phyloP scores from a whole-genome alignment of 2,888 invertebrate species.

The Ormyrus thymus region DNA sequence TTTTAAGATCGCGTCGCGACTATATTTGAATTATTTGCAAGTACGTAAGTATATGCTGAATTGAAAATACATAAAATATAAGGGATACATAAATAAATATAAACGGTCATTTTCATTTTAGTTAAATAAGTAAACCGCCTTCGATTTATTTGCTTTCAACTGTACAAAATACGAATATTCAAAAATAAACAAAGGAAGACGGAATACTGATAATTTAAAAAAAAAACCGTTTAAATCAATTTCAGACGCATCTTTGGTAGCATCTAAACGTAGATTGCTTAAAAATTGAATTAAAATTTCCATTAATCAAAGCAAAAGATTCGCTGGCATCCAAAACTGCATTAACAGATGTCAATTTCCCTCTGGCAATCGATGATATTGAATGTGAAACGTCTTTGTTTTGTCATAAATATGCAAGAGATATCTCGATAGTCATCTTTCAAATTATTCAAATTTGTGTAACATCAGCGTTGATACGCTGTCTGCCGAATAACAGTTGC shows the following conservation, averaged over 20 bases:
- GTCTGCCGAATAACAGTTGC: slow-evolving; percentile 32
- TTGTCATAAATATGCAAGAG: slow-evolving; percentile 42
- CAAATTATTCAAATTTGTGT: slow-evolving; percentile 50
- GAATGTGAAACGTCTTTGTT: slow-evolving; percentile 34
- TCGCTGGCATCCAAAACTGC: not conserved
- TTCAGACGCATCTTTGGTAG: slow-evolving; percentile 10
- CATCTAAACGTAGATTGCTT: not conserved
- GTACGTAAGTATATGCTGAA: too few species aligned
- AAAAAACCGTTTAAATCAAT: not conserved
- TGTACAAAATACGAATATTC: too few species aligned
- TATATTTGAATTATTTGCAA: too few species aligned
- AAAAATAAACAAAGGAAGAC: too few species aligned
- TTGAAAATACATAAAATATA: too few species aligned
- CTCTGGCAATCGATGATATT: slow-evolving; percentile 10
- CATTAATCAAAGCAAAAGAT: slow-evolving; percentile 14
- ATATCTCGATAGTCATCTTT: slow-evolving; percentile 39
- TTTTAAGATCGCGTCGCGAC: too few species aligned
- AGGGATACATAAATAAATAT: too few species aligned
- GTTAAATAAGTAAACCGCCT: too few species aligned
- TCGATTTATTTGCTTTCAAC: too few species aligned
- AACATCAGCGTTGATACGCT: slow-evolving; percentile 29
- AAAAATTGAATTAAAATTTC: slow-evolving; percentile 30
- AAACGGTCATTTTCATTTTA: too few species aligned
- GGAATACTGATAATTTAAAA: too few species aligned
- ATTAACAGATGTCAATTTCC: slow-evolving; percentile 4